These are phyloP conservation scores for Ophion costatus DNA, from an alignment of 2,888 invertebrate genomes.

Conservation along the genomic window DNA sequence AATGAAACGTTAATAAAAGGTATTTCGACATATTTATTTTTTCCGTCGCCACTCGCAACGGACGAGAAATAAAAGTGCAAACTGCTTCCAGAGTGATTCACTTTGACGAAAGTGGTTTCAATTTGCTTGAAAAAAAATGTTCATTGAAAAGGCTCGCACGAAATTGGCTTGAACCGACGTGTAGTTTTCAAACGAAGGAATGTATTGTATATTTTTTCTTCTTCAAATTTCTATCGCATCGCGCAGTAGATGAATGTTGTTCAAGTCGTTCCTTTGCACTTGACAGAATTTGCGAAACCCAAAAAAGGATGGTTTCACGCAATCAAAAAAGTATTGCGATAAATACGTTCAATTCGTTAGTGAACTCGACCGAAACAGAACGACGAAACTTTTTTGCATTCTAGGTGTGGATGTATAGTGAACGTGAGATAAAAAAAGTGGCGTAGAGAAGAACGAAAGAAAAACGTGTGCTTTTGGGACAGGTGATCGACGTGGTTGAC, in stretches of 20 bases:
- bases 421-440: slow-evolving; percentile 29
- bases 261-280: neutral
- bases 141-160: too few species aligned
- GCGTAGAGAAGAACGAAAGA: slow-evolving; percentile 16
- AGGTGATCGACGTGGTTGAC: slow-evolving; percentile 59
- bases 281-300: neutral
- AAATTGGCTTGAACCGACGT: neutral
- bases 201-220: neutral
- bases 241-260: neutral
- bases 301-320: neutral
- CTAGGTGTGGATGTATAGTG: slow-evolving; percentile 2
- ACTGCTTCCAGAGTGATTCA: neutral
- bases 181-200: neutral
- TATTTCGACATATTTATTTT: neutral
- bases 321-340: neutral
- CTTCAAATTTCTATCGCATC: neutral
- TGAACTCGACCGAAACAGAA: neutral
- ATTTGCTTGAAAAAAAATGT: neutral
- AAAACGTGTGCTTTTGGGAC: slow-evolving; percentile 46
- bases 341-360: neutral
- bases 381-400: neutral
- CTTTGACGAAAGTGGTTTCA: neutral
- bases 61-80: neutral
- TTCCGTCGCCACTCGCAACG: neutral
- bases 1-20: neutral